Base-by-base conservation (phyloP, 2,113 vertebrate species). In the Calyptomena viridis region DNA sequence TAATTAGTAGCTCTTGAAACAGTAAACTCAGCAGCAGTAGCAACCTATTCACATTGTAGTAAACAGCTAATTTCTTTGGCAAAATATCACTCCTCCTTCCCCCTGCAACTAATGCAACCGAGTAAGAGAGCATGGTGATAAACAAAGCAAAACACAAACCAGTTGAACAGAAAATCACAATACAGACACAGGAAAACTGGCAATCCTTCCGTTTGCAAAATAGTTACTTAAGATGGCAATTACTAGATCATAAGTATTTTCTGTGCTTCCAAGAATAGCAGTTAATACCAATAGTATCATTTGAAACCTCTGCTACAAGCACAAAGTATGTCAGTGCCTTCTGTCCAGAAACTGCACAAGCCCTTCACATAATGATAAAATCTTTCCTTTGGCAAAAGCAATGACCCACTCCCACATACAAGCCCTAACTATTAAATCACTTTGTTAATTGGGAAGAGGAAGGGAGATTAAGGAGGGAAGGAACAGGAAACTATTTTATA, bases 61-160 rank as follows among this genome's bases (percentile, higher is more conserved):
- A 96, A 92, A 88, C 67, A 90, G 73, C 9, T 52, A 24, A 50
- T 89, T 88, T 80, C 86, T 66, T 50, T 50, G 66, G 64, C 52
- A 81, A 80, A 95, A 86, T 5, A 90, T 40, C 25, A 12, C 75
- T 66, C 66, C 75, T 77, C 62, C 18, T 93, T 55, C 62, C 37
- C 50, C 90, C n/a, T 37, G 17, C 40, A 76, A 1, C n/a, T 56
- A 46, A 80, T 28, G 39, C 59, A 88, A 46, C 60, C 53, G 37
- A 68, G 14, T 30, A 68, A 79, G 31, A 63, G 16, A 12, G 19
- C 27, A 55, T 3, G 11, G 50, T n/a, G 28, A 96, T 23, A 90
- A 78, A 78, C 5, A 8, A 62, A 89, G 83, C 39, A 73, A 68
- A 94, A 40, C 4, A 12, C 30, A 52, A 83, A 80, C 16, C 37